Percentiles rank a stretch among this genome's conserved stretches.
Conservation (phyloP, 2,113 vertebrate species). For the Thalassarche chlororhynchos region DNA sequence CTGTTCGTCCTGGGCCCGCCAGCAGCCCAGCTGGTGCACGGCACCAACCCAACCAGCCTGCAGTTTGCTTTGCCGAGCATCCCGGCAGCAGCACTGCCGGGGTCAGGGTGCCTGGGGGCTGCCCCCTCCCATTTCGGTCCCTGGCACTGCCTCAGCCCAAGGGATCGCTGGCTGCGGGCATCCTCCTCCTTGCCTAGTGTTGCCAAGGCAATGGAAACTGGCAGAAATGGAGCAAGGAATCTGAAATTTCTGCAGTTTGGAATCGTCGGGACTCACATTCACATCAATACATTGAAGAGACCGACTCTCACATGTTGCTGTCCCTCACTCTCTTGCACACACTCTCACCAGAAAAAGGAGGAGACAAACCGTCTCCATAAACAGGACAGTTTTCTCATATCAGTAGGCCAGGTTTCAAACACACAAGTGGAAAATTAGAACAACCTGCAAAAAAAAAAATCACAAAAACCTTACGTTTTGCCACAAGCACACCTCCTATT, state of each 20-base stretch:
- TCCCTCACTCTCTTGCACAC: not conserved
- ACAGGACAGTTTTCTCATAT: not conserved
- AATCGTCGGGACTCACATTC: not conserved
- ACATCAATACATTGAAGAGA: accelerated
- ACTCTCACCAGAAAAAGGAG: not conserved
- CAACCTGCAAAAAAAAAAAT: not conserved
- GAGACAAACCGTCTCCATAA: not conserved
- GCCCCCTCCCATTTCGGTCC: not conserved
- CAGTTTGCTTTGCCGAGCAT: not conserved
- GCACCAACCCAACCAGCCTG: not conserved
- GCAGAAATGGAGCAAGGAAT: not conserved
- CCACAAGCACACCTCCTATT: not conserved
- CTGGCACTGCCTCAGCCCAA: not conserved
- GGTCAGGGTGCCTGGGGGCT: accelerated
- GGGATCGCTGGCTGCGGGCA: accelerated
- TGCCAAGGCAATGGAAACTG: not conserved
- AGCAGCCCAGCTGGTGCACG: not conserved
- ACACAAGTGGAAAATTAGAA: not conserved
- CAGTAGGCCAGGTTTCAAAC: not conserved
- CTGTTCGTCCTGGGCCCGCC: accelerated
- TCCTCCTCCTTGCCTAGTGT: not conserved
- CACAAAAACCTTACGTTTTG: not conserved
- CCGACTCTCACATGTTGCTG: not conserved
- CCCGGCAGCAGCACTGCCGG: accelerated
- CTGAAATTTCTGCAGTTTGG: not conserved